Evolutionary conservation across 2,113 vertebrate genomes (phyloP).

Genomic region (Albula goreensis): DNA sequence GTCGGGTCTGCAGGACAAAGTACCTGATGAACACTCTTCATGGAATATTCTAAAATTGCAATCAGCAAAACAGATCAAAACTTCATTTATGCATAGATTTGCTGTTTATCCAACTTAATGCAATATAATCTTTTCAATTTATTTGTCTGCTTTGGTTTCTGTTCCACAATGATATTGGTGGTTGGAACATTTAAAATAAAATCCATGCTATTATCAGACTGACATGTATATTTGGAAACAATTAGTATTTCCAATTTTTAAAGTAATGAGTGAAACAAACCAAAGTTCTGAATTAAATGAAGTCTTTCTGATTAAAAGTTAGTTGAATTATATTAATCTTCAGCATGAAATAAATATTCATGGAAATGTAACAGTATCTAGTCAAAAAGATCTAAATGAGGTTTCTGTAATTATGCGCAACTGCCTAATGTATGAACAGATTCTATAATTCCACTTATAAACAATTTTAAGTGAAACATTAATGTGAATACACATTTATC

Average conservation of each 20-base stretch:
- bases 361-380: neutral
- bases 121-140: neutral
- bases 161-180: neutral
- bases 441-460: neutral
- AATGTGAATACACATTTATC: neutral
- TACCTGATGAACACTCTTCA: neutral
- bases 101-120: no score
- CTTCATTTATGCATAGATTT: neutral
- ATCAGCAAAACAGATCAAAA: neutral
- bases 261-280: neutral
- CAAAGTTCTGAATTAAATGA: neutral
- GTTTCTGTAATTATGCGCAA: neutral
- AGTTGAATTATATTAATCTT: neutral
- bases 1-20: neutral
- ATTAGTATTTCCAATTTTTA: neutral
- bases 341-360: neutral
- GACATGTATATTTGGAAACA: neutral
- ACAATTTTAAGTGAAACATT: neutral
- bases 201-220: neutral
- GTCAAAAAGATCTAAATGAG: constrained; percentile 6
- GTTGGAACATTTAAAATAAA: neutral
- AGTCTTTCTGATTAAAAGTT: neutral
- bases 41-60: neutral
- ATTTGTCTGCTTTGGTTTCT: neutral
- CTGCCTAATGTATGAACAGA: neutral